Evolutionary conservation across 92 coral and sea anemone species (phyloP).

Genomic region (Pocillopora meandrina): DNA sequence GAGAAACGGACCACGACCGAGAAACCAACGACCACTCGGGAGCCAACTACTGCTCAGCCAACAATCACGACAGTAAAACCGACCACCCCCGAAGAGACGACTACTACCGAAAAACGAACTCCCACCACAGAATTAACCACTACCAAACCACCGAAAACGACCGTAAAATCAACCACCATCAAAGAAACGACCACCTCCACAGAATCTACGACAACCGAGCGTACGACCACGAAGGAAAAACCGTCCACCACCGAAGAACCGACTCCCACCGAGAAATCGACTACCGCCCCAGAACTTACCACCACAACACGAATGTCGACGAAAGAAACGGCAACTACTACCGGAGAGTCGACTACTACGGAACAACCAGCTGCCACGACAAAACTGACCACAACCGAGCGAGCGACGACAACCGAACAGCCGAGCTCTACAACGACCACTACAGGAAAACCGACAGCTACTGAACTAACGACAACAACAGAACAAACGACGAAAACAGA

Average conservation of each 20-base stretch:
- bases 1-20: constrained; percentile 10
- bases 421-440: background rate
- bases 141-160: constrained; percentile 7
- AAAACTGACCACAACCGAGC: constrained; percentile 19
- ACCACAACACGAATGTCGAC: background rate
- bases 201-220: background rate
- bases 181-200: background rate
- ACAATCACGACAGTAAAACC: constrained; percentile 14
- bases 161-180: background rate
- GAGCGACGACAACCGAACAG: constrained; percentile 1
- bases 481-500: background rate
- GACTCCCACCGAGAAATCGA: background rate
- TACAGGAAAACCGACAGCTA: background rate
- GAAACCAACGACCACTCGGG: constrained; percentile 22
- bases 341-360: background rate
- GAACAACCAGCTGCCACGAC: constrained; percentile 5
- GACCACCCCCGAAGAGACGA: constrained; percentile 16
- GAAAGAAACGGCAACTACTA: constrained; percentile 1
- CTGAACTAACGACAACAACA: background rate
- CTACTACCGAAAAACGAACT: background rate
- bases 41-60: background rate
- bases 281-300: background rate
- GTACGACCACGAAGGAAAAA: constrained; percentile 19
- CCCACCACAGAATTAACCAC: constrained; percentile 8
- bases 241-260: background rate